phyloP scores from a whole-genome alignment of 2,113 vertebrate genomes.

The Corythoichthys haematopterus region DNA sequence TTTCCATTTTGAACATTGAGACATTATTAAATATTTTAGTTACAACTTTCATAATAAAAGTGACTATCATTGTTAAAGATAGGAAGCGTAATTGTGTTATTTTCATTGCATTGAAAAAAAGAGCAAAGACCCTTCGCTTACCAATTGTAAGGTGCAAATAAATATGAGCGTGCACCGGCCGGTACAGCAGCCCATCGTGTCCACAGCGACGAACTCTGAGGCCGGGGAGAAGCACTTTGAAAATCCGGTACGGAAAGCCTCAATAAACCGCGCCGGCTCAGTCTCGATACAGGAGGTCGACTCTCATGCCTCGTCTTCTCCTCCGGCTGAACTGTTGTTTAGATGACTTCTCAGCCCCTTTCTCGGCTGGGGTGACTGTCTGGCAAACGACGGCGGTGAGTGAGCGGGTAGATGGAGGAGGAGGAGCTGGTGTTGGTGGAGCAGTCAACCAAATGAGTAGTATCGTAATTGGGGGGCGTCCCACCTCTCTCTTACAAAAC shows the following conservation, averaged over 20 bases:
- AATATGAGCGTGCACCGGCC: conserved; percentile 82
- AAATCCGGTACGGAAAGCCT: conserved; percentile 29
- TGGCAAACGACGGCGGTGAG: conserved; percentile 21
- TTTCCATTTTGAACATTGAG: neutral
- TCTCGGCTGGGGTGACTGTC: conserved; percentile 43
- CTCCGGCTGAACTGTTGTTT: neutral
- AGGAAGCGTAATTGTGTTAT: neutral
- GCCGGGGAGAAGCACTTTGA: conserved; percentile 10
- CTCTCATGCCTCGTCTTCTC: conserved; percentile 52
- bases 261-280: conserved; percentile 35
- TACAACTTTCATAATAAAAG: neutral
- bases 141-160: conserved; percentile 85
- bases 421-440: conserved; percentile 10
- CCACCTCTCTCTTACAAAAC: conserved; percentile 5
- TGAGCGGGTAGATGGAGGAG: conserved; percentile 37
- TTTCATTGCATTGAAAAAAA: neutral
- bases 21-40: neutral
- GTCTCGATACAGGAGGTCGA: conserved; percentile 34
- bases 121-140: conserved; percentile 63
- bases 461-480: conserved; percentile 23
- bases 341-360: conserved; percentile 11
- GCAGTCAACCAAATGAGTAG: conserved; percentile 11
- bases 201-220: conserved; percentile 27
- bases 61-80: neutral
- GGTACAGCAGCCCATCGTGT: conserved; percentile 83